Base-by-base conservation (phyloP, 2,888 invertebrate genomes). In the Drosophila lutescens region DNA sequence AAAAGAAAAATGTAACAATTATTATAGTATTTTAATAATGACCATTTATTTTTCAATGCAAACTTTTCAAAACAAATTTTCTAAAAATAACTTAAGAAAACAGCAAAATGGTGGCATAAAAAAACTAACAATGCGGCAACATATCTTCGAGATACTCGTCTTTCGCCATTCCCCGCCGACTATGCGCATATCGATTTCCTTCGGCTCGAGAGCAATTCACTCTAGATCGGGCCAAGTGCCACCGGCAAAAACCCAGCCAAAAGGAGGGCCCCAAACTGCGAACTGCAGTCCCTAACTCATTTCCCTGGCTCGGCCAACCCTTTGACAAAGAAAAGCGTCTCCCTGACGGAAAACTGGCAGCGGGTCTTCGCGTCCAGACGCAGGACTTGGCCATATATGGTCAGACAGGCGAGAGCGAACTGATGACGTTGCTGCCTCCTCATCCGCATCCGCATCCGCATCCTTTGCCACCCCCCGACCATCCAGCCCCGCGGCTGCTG, bases 161-260 rank as follows among this genome's bases (percentile, higher is more conserved):
- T 46, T 71, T 60, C 60, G 56, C 57, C 47, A 41, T 53, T 63
- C 59, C 74, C 74, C 76, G 46, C 67, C 68, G 57, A 80, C 71
- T 74, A 78, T 55, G 77, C 71, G 78, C 86, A 88, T 84, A 88
- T 66, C 54, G 65, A 66, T 66, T 66, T 66, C 68, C 54, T 62
- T 63, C 62, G 63, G 61, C 62, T 63, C 63, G 84, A 89, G 81
- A 80, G 79, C 90, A 84, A 80, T 77, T 78, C 89, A 88, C 90
- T 90, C 84, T 88, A 84, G 80, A 82, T 86, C 76, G 74, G 72
- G 76, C 78, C 78, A 79, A 88, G 88, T 84, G 81, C 74, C 85
- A 80, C 70, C 40, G 54, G 70, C 54, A 56, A 72, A 67, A 59
- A 63, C 59, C 73, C 76, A 71, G 70, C 67, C 71, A 57, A 55